These are phyloP conservation scores for Regulus satrapa DNA, from an alignment of 2,113 vertebrate species.

Conservation along the genomic window DNA sequence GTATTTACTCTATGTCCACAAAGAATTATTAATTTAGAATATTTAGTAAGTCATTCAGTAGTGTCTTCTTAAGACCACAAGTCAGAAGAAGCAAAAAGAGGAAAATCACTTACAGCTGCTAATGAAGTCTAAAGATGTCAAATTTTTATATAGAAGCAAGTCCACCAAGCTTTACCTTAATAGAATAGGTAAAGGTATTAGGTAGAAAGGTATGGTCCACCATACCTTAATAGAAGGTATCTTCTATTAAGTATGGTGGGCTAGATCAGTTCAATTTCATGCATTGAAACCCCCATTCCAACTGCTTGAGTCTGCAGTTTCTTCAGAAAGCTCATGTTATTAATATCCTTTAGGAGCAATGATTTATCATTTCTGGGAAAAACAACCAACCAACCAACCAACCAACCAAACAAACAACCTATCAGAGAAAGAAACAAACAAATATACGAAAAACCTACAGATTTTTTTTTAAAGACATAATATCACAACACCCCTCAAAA, in stretches of 20 bases:
- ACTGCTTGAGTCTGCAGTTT: not conserved
- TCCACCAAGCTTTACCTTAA: not conserved
- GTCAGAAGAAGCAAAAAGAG: not conserved
- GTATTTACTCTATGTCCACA: not conserved
- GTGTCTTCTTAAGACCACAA: not conserved
- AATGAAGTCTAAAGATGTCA: not conserved
- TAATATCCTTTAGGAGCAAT: not conserved
- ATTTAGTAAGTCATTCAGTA: not conserved
- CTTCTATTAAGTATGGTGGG: not conserved
- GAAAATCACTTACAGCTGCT: not conserved
- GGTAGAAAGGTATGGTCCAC: no score
- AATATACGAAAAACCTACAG: no score
- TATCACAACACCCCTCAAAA: no score
- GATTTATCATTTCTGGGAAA: fast-evolving
- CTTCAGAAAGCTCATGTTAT: not conserved
- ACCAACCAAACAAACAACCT: no score
- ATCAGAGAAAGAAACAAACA: no score
- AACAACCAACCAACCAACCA: no score
- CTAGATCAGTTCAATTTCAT: not conserved
- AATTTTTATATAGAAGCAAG: not conserved
- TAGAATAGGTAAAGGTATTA: no score
- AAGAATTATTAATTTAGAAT: not conserved
- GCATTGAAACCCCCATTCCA: not conserved
- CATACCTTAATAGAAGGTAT: no score
- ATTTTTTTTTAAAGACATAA: no score